Base-by-base conservation (phyloP, 1,140 invertebrate genomes). In the Panagrolaimus sp. region DNA sequence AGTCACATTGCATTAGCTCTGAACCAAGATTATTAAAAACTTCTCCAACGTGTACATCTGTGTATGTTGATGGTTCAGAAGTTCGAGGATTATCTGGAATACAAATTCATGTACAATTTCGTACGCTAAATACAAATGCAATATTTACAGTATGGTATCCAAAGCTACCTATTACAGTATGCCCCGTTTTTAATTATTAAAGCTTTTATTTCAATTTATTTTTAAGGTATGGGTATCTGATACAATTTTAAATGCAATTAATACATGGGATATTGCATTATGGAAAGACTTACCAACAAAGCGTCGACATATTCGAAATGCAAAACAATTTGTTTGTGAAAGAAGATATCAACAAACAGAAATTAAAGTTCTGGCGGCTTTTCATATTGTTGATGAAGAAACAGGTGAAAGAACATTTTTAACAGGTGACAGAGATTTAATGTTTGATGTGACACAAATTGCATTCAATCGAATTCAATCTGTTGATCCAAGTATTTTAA, bases 1-100 rank as follows among this genome's bases (percentile, higher is more conserved):
- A 95, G 83, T 91, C 92, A 57, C 92, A 91, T 42, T 98, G 94
- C 84, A 90, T 92, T 80, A 93, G 92, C 14, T 90, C 92, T 78
- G 93, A 97, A 82, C 92, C 95, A 83, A 93, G 92, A 78, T 92
- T 96, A 51, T 88, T 98, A 25, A 96, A 97, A 89, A 93, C 96
- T 1, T 93, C 93, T 9, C 91, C 92, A 0, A 93, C 92, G 5
- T 97, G 94, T 85, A 94, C 92, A 72, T 92, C 91, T 5, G 92
- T 97, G 3, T 97, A 96, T 84, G 89, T 97, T 8, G 93, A 97
- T 84, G 94, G 94, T 0, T 93, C 92, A 14, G 94, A 98, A 85
- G 91, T 92, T 45, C 87, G 92, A 0, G 93, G 93, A 5, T 93
- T 92, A 0, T 91, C 91, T 13, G 96, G 96, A 83, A 93, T 93